Evolutionary conservation across 2,888 invertebrate species (phyloP).

Genomic region (Thereva nobilitata): DNA sequence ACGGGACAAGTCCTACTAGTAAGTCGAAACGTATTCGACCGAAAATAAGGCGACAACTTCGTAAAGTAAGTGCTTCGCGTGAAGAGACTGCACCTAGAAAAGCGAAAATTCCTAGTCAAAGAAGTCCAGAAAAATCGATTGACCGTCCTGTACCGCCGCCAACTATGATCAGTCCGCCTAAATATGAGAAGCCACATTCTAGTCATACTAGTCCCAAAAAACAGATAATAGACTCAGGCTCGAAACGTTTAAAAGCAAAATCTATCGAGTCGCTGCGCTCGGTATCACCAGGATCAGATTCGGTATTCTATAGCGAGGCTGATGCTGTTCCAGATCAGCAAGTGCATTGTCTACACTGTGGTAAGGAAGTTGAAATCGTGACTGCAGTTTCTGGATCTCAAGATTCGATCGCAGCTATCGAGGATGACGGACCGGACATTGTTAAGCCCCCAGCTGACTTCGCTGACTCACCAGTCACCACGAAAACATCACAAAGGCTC

Average conservation of each 20-base stretch:
- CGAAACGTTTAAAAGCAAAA: constrained; percentile 73
- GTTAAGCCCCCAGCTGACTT: constrained; percentile 88
- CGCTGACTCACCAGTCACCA: constrained; percentile 78
- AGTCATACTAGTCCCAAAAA: constrained; percentile 50
- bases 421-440: constrained; percentile 68
- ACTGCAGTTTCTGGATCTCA: constrained; percentile 59
- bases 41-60: constrained; percentile 55
- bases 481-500: constrained; percentile 61
- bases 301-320: constrained; percentile 85
- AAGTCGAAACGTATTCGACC: constrained; percentile 58
- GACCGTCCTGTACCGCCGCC: constrained; percentile 13
- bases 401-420: constrained; percentile 57
- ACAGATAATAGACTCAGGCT: constrained; percentile 34
- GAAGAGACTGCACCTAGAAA: constrained; percentile 50
- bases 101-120: constrained; percentile 28
- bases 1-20: constrained; percentile 52
- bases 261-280: constrained; percentile 86
- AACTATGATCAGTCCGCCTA: constrained; percentile 57
- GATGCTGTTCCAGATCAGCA: constrained; percentile 61
- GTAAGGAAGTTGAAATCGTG: constrained; percentile 74
- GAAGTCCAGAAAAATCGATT: constrained; percentile 41
- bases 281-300: constrained; percentile 89
- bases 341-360: constrained; percentile 80
- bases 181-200: constrained; percentile 54
- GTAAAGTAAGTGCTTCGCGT: constrained; percentile 50